Evolutionary conservation across 2,888 invertebrate species (phyloP).

Genomic region (Ornithoptera priamus): DNA sequence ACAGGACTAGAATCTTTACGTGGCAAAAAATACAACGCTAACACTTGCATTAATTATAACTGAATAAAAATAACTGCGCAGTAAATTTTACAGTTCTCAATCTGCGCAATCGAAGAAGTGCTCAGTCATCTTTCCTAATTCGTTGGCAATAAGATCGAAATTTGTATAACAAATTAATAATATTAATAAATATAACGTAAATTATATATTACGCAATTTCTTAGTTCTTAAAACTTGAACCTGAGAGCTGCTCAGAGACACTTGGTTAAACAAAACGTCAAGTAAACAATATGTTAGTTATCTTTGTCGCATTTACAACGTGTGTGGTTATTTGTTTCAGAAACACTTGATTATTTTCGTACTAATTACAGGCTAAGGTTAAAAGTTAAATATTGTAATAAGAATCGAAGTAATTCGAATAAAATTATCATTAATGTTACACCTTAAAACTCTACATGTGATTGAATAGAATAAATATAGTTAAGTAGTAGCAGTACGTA

Average conservation of each 20-base stretch:
- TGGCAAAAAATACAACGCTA: not conserved
- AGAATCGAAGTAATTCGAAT: not conserved
- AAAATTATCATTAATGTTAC: not conserved
- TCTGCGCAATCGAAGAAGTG: not conserved
- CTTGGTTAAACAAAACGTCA: conserved; percentile 16
- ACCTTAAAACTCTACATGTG: not conserved
- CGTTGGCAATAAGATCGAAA: not conserved
- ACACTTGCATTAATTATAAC: not conserved
- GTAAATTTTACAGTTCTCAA: not conserved
- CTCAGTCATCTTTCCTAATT: not conserved
- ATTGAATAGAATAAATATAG: not conserved
- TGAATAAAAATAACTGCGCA: not conserved
- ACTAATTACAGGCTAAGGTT: not conserved
- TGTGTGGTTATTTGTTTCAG: not conserved
- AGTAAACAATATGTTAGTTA: conserved; percentile 9
- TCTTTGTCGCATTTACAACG: conserved; percentile 1
- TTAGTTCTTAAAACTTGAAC: too few species aligned
- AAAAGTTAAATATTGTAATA: not conserved
- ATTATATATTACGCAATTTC: not conserved
- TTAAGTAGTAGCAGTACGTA: not conserved
- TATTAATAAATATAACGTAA: not conserved
- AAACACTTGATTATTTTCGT: not conserved
- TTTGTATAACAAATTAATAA: not conserved
- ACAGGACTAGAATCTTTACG: not conserved
- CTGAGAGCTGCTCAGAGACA: not conserved